Evolutionary conservation across 2,888 invertebrate genomes (phyloP).

Genomic region (Leucoma salicis): DNA sequence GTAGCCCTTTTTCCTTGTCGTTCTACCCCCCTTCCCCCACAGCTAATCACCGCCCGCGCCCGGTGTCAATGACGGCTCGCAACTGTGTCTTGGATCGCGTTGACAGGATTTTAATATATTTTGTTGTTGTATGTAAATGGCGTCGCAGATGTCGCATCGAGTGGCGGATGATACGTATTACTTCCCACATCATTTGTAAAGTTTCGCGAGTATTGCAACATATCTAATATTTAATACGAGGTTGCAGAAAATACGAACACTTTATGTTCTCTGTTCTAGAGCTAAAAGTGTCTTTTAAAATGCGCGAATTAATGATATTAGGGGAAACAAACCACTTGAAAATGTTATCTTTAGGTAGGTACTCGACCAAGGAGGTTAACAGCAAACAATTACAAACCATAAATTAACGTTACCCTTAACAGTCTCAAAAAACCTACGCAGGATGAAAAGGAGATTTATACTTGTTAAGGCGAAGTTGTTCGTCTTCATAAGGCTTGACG

Average conservation of each 20-base stretch:
- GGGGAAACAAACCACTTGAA: conserved; percentile 27
- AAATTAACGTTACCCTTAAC: conserved; percentile 64
- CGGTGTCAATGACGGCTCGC: conserved; percentile 76
- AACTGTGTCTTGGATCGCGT: conserved; percentile 71
- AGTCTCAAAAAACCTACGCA: conserved; percentile 60
- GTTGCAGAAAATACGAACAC: too few relatives aligned
- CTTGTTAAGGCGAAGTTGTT: conserved; percentile 77
- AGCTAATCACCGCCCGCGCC: conserved; percentile 72
- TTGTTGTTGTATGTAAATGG: conserved; percentile 75
- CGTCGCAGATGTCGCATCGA: conserved; percentile 53
- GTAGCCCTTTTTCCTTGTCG: conserved; percentile 80
- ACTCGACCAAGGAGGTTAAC: conserved; percentile 32
- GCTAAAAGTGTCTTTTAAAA: conserved; percentile 9
- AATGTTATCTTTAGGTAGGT: conserved; percentile 20
- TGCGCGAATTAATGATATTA: conserved; percentile 15
- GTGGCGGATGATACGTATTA: conserved; percentile 35
- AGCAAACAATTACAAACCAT: conserved; percentile 53
- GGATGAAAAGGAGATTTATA: conserved; percentile 75
- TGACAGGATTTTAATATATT: conserved; percentile 81
- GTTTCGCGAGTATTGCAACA: conserved; percentile 11
- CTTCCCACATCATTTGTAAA: conserved; percentile 36
- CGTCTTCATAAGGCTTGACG: conserved; percentile 78
- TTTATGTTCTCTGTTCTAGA: too few relatives aligned
- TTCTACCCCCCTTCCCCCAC: conserved; percentile 42
- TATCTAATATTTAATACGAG: conserved; percentile 5